Base-by-base conservation (phyloP, 2,113 vertebrate genomes). In the Mirounga angustirostris region DNA sequence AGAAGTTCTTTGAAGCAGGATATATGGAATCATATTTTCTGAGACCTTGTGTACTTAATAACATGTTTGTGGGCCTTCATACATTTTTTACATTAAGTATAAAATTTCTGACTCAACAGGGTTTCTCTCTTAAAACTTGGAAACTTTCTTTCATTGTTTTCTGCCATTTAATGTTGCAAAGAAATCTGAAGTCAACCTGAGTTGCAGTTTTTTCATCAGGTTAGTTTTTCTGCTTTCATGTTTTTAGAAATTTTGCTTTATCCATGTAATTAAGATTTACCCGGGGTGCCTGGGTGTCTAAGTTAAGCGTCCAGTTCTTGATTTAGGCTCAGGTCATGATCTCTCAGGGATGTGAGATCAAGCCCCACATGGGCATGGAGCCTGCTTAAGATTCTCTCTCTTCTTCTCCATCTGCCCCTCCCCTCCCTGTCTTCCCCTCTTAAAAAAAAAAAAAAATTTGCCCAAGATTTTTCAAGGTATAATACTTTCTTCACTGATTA, bases 91-190 rank as follows among this genome's bases (percentile, higher is more conserved):
- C 63, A 46, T 46, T 52, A 43, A 40, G 69, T 61, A 30, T 94
- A 85, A 65, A 74, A 58, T 43, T 76, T 94, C 87, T 82, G 11
- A 67, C 58, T 87, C 33, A 61, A 61, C 16, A 87, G 21, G 11
- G 4, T 76, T 80, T 71, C 43, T 80, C 43, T 86, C 36, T 91
- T 91, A 96, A 94, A 96, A 87, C 24, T 87, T 46, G 63, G 21
- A 82, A 82, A 36, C 65, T 73, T 58, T 81, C 36, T 79, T 74
- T 65, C 22, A 56, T 56, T 93, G 50, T 94, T 87, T 80, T 52
- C 14, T 91, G 18, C 26, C n/a, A 80, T 71, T 92, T 93, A 92
- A 36, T 71, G 6, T 61, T 87, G 69, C 69, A 79, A 54, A 95
- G 40, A 95, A 89, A 95, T 84, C 8, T 15, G 36, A 7, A 94